Evolutionary conservation across 2,888 invertebrate genomes (phyloP).

Genomic region (Sarcophaga subvicina): DNA sequence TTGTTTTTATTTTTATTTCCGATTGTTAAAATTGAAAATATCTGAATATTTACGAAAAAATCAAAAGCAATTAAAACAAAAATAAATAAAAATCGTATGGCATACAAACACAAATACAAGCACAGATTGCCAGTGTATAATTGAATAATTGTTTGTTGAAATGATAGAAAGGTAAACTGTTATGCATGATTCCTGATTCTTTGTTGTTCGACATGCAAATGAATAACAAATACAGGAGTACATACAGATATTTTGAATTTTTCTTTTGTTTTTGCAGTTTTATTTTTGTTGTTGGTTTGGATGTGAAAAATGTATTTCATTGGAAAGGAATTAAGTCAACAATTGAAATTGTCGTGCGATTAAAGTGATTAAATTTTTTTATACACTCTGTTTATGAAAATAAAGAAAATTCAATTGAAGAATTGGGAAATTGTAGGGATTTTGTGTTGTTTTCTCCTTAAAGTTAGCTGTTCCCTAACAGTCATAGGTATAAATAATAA

Average conservation of each 20-base stretch:
- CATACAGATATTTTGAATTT: no score
- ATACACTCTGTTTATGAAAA: neutral
- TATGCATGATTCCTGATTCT: neutral
- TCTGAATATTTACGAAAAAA: conserved; percentile 45
- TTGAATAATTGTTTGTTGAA: conserved; percentile 61
- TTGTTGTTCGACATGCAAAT: conserved; percentile 38
- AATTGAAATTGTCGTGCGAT: neutral
- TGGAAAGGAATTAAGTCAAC: no score
- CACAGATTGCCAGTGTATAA: conserved; percentile 33
- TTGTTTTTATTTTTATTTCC: neutral
- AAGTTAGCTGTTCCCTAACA: no score
- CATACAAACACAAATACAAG: neutral
- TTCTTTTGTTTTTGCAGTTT: neutral
- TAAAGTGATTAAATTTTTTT: neutral
- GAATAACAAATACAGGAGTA: conserved; percentile 18
- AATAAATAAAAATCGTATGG: conserved; percentile 36
- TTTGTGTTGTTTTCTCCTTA: no score
- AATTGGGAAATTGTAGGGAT: no score
- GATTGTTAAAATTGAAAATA: conserved; percentile 40
- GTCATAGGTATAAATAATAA: no score
- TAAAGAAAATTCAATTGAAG: neutral
- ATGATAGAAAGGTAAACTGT: conserved; percentile 43
- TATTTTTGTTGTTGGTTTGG: neutral
- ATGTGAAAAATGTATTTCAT: no score
- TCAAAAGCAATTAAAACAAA: neutral